Evolutionary conservation across 2,113 vertebrate genomes (phyloP).

Genomic region (Spea multiplicata): DNA sequence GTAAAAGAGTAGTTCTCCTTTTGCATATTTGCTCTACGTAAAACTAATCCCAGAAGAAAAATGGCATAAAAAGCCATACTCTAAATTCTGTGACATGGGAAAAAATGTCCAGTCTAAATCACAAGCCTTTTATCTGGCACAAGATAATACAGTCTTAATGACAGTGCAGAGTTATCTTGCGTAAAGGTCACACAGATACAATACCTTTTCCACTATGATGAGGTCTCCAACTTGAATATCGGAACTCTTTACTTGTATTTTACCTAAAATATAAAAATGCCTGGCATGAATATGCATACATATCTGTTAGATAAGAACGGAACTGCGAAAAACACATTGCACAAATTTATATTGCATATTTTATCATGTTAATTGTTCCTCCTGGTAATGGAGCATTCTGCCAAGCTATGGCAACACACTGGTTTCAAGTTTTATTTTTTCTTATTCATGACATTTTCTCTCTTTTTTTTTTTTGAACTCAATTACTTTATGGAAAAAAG

Average conservation of each 20-base stretch:
- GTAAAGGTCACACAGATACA: slow-evolving; percentile 9
- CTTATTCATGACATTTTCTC: neutral
- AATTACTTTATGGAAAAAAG: slow-evolving; percentile 4
- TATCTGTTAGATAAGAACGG: slow-evolving; percentile 12
- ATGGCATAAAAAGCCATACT: too few species aligned
- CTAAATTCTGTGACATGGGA: too few species aligned
- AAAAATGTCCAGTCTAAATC: too few species aligned
- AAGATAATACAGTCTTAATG: too few species aligned
- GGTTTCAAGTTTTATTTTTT: slow-evolving; percentile 6
- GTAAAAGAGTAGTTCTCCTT: too few species aligned
- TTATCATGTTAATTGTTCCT: slow-evolving; percentile 23
- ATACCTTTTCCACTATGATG: slow-evolving; percentile 97
- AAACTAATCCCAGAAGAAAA: too few species aligned
- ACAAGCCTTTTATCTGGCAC: too few species aligned
- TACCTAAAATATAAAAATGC: slow-evolving; percentile 74
- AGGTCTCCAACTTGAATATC: slow-evolving; percentile 98
- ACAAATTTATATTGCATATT: slow-evolving; percentile 17
- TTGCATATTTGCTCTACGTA: too few species aligned
- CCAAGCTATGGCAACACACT: slow-evolving; percentile 7
- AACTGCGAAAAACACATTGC: slow-evolving; percentile 7
- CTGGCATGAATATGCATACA: slow-evolving; percentile 15
- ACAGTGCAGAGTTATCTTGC: too few species aligned
- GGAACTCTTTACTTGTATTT: slow-evolving; percentile 95
- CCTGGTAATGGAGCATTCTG: slow-evolving; percentile 18
- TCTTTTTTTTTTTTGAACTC: slow-evolving; percentile 2